phyloP scores from a whole-genome alignment of 2,888 invertebrate species.

The Caenorhabditis doughertyi region DNA sequence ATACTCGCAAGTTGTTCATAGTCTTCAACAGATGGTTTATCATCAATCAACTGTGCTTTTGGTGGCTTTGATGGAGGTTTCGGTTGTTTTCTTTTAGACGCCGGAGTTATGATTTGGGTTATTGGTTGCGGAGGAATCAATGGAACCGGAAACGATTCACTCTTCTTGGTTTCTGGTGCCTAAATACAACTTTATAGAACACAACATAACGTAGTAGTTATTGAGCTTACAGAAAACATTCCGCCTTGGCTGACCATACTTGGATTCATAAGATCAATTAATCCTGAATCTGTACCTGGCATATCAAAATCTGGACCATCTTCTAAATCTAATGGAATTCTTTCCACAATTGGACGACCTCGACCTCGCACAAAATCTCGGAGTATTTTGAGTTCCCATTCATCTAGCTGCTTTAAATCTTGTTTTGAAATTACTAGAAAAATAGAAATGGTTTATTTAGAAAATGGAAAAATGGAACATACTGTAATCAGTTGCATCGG shows the following conservation, averaged over 20 bases:
- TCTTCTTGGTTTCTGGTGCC: conserved; percentile 2
- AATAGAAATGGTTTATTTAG: background rate
- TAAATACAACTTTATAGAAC: background rate
- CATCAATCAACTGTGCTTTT: background rate
- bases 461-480: conserved; percentile 11
- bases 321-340: conserved; percentile 59
- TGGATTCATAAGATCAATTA: conserved; percentile 58
- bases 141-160: background rate
- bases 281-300: background rate
- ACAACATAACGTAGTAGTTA: background rate
- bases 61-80: conserved; percentile 23
- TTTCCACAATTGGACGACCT: conserved; percentile 67
- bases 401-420: conserved; percentile 66
- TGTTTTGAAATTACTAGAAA: conserved; percentile 52
- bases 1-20: conserved; percentile 65
- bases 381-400: conserved; percentile 72
- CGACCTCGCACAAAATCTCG: conserved; percentile 74
- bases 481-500: conserved; percentile 46
- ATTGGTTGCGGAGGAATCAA: conserved; percentile 54
- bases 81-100: conserved; percentile 36
- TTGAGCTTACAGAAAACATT: conserved; percentile 46
- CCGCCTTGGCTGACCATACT: conserved; percentile 60
- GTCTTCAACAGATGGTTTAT: conserved; percentile 55
- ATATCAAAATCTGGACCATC: conserved; percentile 26
- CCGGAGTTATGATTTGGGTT: conserved; percentile 55